phyloP scores from a whole-genome alignment of 2,888 invertebrate genomes.

The Hydriomena furcata region DNA sequence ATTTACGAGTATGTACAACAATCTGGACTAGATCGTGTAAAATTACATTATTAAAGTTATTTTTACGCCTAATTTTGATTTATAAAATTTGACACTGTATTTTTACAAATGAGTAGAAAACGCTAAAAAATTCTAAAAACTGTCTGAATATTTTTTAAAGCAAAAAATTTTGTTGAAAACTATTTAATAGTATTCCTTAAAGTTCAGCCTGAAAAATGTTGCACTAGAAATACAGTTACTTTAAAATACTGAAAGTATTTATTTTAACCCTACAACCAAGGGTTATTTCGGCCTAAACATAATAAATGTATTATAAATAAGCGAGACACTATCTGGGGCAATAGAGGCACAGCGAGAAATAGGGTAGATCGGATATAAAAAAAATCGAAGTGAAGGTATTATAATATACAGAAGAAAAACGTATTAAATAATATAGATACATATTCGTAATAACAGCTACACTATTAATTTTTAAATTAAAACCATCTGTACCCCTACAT shows the following conservation, averaged over 20 bases:
- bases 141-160: not conserved
- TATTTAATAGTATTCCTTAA: not conserved
- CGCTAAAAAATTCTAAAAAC: slow-evolving; percentile 10
- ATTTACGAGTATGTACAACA: slow-evolving; percentile 29
- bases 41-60: not conserved
- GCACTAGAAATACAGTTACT: not conserved
- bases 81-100: slow-evolving; percentile 23
- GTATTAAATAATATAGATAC: too few species aligned
- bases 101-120: slow-evolving; percentile 15
- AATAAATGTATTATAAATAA: slow-evolving; percentile 25
- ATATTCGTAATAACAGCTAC: too few species aligned
- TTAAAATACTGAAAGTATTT: slow-evolving; percentile 43
- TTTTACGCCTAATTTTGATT: slow-evolving; percentile 4
- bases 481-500: too few species aligned
- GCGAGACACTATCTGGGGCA: not conserved
- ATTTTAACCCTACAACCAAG: slow-evolving; percentile 51
- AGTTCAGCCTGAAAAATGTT: not conserved
- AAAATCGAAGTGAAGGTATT: not conserved
- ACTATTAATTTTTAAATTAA: too few species aligned
- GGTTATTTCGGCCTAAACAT: slow-evolving; percentile 64
- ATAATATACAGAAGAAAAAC: too few species aligned
- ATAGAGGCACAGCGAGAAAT: not conserved
- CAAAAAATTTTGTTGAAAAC: not conserved
- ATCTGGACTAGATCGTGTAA: slow-evolving; percentile 24
- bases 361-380: not conserved